These are phyloP conservation scores for Hydractinia echinata DNA, from an alignment of 30 jellyfish, hydroid and myxozoan genomes.

Conservation along the genomic window DNA sequence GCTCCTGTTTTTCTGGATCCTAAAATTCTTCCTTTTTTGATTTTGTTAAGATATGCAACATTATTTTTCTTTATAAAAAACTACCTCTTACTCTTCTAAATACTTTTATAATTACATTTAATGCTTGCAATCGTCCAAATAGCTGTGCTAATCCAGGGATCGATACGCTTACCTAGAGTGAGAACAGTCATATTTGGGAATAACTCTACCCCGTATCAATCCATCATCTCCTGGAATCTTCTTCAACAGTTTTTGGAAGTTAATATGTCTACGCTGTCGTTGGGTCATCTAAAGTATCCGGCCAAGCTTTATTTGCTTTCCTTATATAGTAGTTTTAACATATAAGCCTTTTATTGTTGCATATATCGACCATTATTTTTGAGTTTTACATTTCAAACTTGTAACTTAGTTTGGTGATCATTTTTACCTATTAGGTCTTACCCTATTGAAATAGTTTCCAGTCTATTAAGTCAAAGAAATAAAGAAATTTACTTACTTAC, in stretches of 20 bases:
- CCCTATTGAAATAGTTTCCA: no score
- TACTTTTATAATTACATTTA: not conserved
- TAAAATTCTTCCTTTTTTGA: not conserved
- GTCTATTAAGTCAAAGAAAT: no score
- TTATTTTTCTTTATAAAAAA: not conserved
- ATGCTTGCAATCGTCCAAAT: slow-evolving; percentile 6
- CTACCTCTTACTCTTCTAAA: not conserved
- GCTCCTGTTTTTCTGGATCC: not conserved
- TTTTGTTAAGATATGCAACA: not conserved
- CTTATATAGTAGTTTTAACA: not conserved
- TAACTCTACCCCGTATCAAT: not conserved
- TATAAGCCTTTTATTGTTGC: not conserved
- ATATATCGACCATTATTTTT: not conserved
- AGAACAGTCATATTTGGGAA: not conserved
- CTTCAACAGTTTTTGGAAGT: not conserved
- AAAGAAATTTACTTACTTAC: no score
- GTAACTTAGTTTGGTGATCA: no score
- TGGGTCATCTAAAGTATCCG: not conserved
- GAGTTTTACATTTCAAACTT: no score
- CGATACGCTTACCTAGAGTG: no score
- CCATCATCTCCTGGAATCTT: not conserved
- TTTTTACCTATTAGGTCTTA: no score
- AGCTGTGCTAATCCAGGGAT: not conserved
- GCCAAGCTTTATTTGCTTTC: not conserved
- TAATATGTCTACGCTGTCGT: not conserved